These are phyloP conservation scores for Pycnonotus jocosus DNA, from an alignment of 2,113 vertebrate species.

Conservation along the genomic window DNA sequence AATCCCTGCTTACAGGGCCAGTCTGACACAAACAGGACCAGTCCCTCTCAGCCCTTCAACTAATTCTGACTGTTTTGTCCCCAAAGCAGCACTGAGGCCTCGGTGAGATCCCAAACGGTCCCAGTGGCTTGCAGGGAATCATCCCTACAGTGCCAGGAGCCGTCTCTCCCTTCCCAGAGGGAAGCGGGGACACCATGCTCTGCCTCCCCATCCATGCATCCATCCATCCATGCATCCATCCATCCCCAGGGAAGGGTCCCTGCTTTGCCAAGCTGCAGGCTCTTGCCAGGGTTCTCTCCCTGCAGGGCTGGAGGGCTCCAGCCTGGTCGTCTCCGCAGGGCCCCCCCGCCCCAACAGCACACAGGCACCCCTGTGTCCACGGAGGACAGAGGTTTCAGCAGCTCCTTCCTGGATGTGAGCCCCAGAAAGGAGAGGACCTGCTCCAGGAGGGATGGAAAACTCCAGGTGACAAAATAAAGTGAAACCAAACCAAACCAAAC, in stretches of 20 bases:
- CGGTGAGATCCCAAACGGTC: background rate
- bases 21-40: accelerated
- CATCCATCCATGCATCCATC: background rate
- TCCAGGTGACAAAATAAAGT: background rate
- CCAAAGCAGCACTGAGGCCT: background rate
- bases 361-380: accelerated
- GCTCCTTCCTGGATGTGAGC: background rate
- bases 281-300: background rate
- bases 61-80: background rate
- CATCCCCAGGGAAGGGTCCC: no score
- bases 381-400: background rate
- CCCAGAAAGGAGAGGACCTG: no score
- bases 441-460: background rate
- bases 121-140: background rate
- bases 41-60: background rate
- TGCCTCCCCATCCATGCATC: background rate
- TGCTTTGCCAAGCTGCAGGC: background rate
- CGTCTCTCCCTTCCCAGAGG: background rate
- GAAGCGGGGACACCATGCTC: background rate
- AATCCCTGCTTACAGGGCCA: accelerated
- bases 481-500: background rate
- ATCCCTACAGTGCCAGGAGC: background rate
- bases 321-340: no score
- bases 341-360: accelerated
- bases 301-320: background rate